Base-by-base conservation (phyloP, 2,888 invertebrate genomes). In the Ennomos erosarius region DNA sequence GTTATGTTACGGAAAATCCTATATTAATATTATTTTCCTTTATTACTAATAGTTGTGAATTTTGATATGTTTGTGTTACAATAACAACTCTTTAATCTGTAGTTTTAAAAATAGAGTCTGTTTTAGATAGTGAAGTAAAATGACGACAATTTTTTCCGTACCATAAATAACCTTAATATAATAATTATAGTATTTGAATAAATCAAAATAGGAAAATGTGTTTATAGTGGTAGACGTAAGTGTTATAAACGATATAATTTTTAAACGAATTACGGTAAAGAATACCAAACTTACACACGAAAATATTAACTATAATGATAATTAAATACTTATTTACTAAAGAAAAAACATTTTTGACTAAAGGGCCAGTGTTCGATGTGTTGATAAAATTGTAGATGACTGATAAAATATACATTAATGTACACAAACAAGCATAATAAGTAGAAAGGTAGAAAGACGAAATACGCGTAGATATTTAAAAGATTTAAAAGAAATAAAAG, bases 331-430 rank as follows among this genome's bases (percentile, higher is more conserved):
- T 89, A 89, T 76, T 47, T 26, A 26, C 87, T 88, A 90, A 89
- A 83, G 75, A 88, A 88, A 86, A 76, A 60, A 66, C 70, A 76
- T 76, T 82, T 58, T 87, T 88, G 88, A 90, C 88, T 90, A 88
- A 84, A 79, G 82, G 79, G 85, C 86, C 88, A 84, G 85, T 85
- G 84, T 89, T 90, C 86, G 86, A 89, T 88, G 87, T 87, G 85
- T 78, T 73, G 68, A 77, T 55, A 60, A 51, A 55, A 60, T 65
- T 62, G 60, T 59, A 67, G 51, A 59, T 60, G 66, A 67, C 65
- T 57, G 57, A 49, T 62, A 54, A 55, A 61, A 36, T 33, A 57
- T 56, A 58, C 56, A 59, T 53, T 62, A 52, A 67, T 49, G 77
- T 74, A 81, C 76, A 81, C 74, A 80, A 81, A 79, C 76, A 76